A percentile compares a stretch with the other conserved stretches of the same genome.
These are phyloP conservation scores for Gymnorhina tibicen DNA, from an alignment of 2,113 vertebrate genomes.

Conservation along the genomic window DNA sequence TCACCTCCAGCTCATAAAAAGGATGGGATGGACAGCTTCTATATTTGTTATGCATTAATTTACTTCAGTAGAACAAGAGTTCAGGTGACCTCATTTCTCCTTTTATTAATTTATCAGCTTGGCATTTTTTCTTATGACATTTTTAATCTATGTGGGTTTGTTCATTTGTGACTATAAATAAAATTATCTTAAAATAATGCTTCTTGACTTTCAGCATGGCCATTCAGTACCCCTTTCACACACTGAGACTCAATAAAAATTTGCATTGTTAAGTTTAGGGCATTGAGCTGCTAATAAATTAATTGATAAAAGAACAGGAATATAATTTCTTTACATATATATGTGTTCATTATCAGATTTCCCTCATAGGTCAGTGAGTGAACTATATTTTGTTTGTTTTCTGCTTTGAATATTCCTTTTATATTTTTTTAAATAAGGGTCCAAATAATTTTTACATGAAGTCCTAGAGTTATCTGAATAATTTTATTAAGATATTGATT, in stretches of 20 bases:
- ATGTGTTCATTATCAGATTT: not conserved
- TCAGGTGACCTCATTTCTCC: not conserved
- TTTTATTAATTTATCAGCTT: not conserved
- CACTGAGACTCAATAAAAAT: not conserved
- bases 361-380: not conserved
- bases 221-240: not conserved
- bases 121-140: not conserved
- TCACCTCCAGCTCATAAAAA: not conserved
- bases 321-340: not conserved
- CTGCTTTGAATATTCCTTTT: not conserved
- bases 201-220: not conserved
- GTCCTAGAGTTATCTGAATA: not conserved
- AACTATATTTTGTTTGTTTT: not conserved
- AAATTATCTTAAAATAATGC: not conserved
- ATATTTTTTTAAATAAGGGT: no score
- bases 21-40: not conserved
- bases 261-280: not conserved
- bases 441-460: not conserved
- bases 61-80: not conserved
- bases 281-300: not conserved
- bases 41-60: not conserved
- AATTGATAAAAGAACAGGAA: not conserved
- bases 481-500: not conserved
- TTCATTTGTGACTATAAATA: not conserved
- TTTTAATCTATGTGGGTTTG: not conserved